Base-by-base conservation (phyloP, 2,797 vertebrate species). In the Tapera naevia region DNA sequence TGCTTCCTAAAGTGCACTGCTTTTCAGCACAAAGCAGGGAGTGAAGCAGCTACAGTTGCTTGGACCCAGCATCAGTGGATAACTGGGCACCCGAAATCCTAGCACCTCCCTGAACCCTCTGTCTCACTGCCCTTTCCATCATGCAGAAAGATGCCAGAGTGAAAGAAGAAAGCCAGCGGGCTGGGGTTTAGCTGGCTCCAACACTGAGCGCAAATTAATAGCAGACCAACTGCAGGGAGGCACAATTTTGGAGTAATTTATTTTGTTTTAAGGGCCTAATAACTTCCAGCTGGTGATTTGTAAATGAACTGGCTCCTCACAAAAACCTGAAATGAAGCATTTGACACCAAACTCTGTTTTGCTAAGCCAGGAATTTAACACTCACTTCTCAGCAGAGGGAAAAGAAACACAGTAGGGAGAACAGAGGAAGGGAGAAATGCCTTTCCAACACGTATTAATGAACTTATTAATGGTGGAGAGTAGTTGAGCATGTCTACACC, bases 231-330 rank as follows among this genome's bases (percentile, higher is more conserved):
- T 60, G 50, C 80, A 43, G 53, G 43, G 75, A 89, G 69, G 71
- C 50, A 73, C 57, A 43, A 41, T 70, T 85, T 79, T 45, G 37
- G 27, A 35, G 75, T 48, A 33, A 79, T 90, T 85, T 71, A 62
- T 19, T 90, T 80, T 94, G 53, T 41, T 89, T 88, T 82, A 70
- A 94, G 66, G 65, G 54, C 30, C 35, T 96, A 93, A 94, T 93
- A 75, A 84, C 61, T 94, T 86, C 93, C 95, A 97, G 93, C 92
- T 97, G 94, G 69, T 64, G 64, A 69, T 82, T 32, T 75, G 76
- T 89, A 80, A 86, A 84, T 60, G 54, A 50, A n/a, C 73, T 28
- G 69, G 37, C 73, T 84, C 69, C 58, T 75, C 32, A 4, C 37
- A 61, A 71, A 66, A 75, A 56, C 64, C 54, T 57, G 48, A 66